Conservation (phyloP, 2,113 vertebrate species). For the Saguinus imperator region DNA sequence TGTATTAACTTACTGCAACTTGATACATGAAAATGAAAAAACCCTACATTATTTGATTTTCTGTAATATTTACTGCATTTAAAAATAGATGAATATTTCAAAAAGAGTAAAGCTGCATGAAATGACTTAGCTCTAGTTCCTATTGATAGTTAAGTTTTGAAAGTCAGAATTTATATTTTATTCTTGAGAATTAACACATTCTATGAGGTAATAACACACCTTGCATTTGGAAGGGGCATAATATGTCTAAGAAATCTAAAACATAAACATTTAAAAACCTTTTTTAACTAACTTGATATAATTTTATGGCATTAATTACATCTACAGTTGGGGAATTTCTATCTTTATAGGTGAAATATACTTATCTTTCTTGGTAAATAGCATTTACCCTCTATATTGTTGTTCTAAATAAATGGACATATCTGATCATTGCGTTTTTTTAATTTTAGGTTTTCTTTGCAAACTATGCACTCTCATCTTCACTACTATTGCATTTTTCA, state of each 20-base stretch:
- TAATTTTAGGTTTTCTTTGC: conserved; percentile 37
- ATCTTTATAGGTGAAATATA: neutral
- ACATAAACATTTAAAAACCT: neutral
- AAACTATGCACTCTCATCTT: conserved; percentile 13
- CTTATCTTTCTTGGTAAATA: neutral
- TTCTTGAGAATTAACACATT: conserved; percentile 29
- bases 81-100: neutral
- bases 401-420: neutral
- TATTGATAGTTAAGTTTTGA: neutral
- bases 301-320: neutral
- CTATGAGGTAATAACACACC: neutral
- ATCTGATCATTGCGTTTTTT: neutral
- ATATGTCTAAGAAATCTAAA: neutral
- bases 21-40: conserved; percentile 16
- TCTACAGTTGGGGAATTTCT: neutral
- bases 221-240: neutral
- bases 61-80: neutral
- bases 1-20: neutral
- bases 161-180: neutral
- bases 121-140: neutral
- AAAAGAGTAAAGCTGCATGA: neutral
- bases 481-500: neutral
- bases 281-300: conserved; percentile 1
- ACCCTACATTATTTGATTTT: neutral
- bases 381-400: neutral